Percentiles rank a stretch among this genome's conserved stretches.
phyloP scores from a whole-genome alignment of 1,140 invertebrate genomes.

The Microplitis demolitor region DNA sequence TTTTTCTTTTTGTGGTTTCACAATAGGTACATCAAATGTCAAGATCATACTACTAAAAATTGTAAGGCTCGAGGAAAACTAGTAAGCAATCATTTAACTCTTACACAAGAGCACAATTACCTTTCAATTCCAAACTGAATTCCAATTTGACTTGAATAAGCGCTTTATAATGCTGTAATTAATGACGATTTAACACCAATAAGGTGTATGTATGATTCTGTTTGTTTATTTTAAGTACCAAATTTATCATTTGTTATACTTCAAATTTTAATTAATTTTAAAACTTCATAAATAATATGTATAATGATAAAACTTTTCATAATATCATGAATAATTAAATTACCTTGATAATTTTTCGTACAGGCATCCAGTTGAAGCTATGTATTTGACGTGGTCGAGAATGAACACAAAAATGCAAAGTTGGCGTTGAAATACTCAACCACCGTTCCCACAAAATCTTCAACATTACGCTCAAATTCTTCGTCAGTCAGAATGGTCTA shows the following conservation, averaged over 20 bases:
- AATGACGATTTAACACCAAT: background rate
- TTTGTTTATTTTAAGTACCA: background rate
- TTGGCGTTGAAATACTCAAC: background rate
- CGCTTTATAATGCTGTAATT: background rate
- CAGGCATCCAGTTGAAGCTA: background rate
- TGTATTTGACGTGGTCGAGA: background rate
- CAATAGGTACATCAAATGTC: background rate
- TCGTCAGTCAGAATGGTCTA: background rate
- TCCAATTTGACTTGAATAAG: background rate
- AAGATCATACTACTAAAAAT: background rate
- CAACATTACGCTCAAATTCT: background rate
- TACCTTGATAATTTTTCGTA: background rate
- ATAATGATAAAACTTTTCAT: background rate
- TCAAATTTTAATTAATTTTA: background rate
- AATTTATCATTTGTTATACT: background rate
- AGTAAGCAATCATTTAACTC: background rate
- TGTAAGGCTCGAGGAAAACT: background rate
- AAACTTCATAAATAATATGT: background rate
- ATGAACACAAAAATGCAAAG: background rate
- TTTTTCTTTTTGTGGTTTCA: too few relatives aligned
- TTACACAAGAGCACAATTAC: background rate
- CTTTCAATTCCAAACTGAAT: too few relatives aligned
- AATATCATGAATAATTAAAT: background rate
- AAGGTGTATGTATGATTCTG: background rate
- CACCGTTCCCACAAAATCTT: background rate